These are phyloP conservation scores for Aurelia aurita DNA, from an alignment of 30 jellyfish, hydroid and myxozoan species.

Conservation along the genomic window DNA sequence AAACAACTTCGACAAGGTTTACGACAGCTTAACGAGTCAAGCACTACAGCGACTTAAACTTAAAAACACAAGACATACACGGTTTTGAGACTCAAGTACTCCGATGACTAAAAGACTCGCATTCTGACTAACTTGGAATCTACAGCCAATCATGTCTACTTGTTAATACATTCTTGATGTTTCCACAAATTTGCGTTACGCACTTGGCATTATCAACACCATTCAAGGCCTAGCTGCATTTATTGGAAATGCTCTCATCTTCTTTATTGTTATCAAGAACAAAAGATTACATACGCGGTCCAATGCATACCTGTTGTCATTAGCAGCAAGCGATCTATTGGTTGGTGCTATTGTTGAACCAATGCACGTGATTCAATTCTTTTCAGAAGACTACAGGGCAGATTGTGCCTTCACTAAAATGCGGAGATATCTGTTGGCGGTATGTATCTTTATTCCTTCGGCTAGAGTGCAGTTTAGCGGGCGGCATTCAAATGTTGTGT, in stretches of 20 bases:
- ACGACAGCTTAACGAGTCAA: no score
- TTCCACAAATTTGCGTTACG: neutral
- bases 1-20: no score
- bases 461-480: no score
- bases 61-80: no score
- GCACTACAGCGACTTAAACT: no score
- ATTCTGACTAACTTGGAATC: no score
- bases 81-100: no score
- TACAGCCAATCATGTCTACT: neutral
- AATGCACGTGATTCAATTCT: slow-evolving; percentile 25
- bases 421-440: slow-evolving; percentile 35
- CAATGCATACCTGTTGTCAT: slow-evolving; percentile 40
- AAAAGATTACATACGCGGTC: slow-evolving; percentile 31
- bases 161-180: neutral
- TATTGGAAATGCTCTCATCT: slow-evolving; percentile 30
- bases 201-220: slow-evolving; percentile 33
- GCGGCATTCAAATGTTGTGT: no score
- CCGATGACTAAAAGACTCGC: no score
- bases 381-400: slow-evolving; percentile 15
- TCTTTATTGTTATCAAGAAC: slow-evolving; percentile 4
- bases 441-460: neutral
- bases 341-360: slow-evolving; percentile 67
- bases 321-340: slow-evolving; percentile 67
- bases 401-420: slow-evolving; percentile 19
- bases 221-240: slow-evolving; percentile 23